Conservation (phyloP, 2,888 invertebrate genomes). For the Erannis defoliaria region DNA sequence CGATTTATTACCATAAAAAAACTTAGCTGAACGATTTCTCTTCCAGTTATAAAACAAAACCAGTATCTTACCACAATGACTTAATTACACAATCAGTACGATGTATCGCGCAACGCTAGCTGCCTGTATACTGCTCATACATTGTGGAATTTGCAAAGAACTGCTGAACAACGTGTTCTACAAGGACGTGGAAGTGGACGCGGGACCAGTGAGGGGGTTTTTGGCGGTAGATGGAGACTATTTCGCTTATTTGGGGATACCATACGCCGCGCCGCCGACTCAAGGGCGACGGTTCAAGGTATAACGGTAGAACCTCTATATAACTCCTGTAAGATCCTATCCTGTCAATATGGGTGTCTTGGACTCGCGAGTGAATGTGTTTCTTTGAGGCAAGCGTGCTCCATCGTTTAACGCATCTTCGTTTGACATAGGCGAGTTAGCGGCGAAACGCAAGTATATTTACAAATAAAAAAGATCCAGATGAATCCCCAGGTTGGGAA, state of each 20-base stretch:
- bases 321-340: too few relatives aligned
- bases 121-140: slow-evolving; percentile 2
- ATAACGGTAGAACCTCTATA: neutral
- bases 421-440: too few relatives aligned
- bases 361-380: too few relatives aligned
- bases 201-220: slow-evolving; percentile 50
- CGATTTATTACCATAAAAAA: neutral
- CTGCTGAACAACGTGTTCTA: neutral
- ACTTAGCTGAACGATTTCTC: neutral
- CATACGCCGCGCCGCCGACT: slow-evolving; percentile 54
- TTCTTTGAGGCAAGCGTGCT: too few relatives aligned
- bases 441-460: too few relatives aligned
- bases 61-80: neutral
- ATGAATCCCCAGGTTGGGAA: too few relatives aligned
- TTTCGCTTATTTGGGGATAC: slow-evolving; percentile 56
- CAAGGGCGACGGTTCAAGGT: slow-evolving; percentile 54
- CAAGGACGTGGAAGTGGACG: slow-evolving; percentile 41
- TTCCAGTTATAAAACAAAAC: slow-evolving; percentile 3
- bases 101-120: neutral
- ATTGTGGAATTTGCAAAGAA: neutral
- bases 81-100: neutral
- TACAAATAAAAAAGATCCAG: too few relatives aligned
- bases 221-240: slow-evolving; percentile 49
- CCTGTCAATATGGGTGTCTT: too few relatives aligned
- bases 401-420: too few relatives aligned